A percentile compares a stretch with the other conserved stretches of the same genome.
Evolutionary conservation across 2,797 vertebrate species (phyloP).

Genomic region (Sternotherus odoratus): DNA sequence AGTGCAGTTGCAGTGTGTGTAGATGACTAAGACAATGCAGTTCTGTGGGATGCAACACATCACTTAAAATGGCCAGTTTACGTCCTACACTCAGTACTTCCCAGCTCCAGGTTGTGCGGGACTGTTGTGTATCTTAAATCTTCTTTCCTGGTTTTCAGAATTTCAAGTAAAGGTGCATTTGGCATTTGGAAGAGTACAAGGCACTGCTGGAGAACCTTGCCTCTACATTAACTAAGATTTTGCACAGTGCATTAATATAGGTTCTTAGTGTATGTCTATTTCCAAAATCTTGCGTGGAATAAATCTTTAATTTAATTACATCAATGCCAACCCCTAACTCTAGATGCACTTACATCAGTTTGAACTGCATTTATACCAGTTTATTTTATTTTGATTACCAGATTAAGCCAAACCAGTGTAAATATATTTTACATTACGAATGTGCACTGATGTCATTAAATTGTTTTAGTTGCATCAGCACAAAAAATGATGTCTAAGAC

Average conservation of each 20-base stretch:
- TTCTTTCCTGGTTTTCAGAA: neutral
- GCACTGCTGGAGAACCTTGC: conserved; percentile 33
- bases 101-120: conserved; percentile 57
- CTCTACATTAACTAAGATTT: conserved; percentile 49
- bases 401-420: neutral
- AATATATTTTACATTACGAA: neutral
- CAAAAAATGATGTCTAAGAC: neutral
- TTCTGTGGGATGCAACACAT: neutral
- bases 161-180: conserved; percentile 47
- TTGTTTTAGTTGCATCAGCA: neutral
- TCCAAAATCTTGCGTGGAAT: conserved; percentile 19
- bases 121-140: conserved; percentile 35
- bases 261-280: conserved; percentile 39
- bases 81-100: neutral
- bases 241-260: neutral
- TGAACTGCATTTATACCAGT: neutral
- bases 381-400: conserved; percentile 23
- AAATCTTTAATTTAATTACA: conserved; percentile 38
- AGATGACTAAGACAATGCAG: conserved; percentile 18
- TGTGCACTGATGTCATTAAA: neutral
- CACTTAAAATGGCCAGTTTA: conserved; percentile 32
- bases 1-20: conserved; percentile 34
- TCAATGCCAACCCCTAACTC: conserved; percentile 12
- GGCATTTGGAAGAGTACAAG: conserved; percentile 26
- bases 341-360: neutral